Evolutionary conservation across 2,113 vertebrate genomes (phyloP), one percentile per base, ranked within the genome.

Genomic region (Pristiophorus japonicus): DNA sequence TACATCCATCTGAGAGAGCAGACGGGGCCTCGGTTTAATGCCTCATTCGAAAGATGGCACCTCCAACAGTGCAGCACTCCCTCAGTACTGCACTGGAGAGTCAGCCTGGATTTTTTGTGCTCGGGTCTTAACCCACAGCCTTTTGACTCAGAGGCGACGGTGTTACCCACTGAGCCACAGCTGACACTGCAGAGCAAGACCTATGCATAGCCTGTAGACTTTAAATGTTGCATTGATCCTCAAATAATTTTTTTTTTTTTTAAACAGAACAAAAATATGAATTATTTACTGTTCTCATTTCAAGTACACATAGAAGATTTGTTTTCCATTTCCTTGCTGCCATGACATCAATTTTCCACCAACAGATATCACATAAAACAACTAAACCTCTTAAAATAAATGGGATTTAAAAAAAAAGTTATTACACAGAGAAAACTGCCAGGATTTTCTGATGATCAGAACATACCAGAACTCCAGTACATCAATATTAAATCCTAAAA

Each of bases 401-500:
- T 10, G 59, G 62, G 88, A 62, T n/a, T 92, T 92, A 18, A 42
- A 6, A 92, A 18, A 42, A 6, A 92, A 62, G 62, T 92, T 65
- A 16, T 63, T 63, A 59, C 59, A 38, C 14, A 92, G 59, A 18
- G 38, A 63, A 38, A 38, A 63, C 7, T 5, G 88, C 59, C 88
- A 63, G 59, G 59, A 92, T 65, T 92, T 63, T 92, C 59, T 92
- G 88, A 63, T 92, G 59, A n/a, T 92, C 88, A 92, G 88, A 92
- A 63, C 88, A 92, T 92, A 63, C 34, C 88, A 92, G 88, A 63
- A 18, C 59, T 38, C 88, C n/a, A 63, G 59, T 91, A 34, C 88
- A 63, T 92, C 34, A 92, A 92, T 92, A 92, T 63, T 92, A 92
- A 65, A 92, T 92, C 34, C 62, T 62, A 92, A 92, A 92, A 38